Base-by-base conservation (phyloP, 2,113 vertebrate genomes). In the Collichthys lucidus region DNA sequence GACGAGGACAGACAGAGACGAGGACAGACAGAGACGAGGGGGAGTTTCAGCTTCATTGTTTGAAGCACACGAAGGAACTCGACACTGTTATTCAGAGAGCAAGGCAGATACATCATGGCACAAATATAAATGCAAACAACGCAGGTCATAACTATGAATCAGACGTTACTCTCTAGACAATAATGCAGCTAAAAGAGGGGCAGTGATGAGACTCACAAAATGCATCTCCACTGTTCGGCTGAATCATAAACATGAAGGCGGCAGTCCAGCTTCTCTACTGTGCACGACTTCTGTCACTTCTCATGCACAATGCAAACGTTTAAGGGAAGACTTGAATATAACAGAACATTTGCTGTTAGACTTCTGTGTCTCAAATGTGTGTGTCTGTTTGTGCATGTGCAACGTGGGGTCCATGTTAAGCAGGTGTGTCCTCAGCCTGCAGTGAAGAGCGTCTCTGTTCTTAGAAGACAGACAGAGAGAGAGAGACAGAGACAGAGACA, bases 391-490 rank as follows among this genome's bases (percentile, higher is more conserved):
- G 50, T 74, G n/a, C 59, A 3, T 61, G 42, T 69, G 35, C 26
- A 62, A 66, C 12, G 57, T 80, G 79, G 69, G n/a, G 49, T 72
- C 57, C 72, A 67, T 83, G 68, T 55, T 57, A 73, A 78, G 63
- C 66, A 75, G 74, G 49, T 55, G 47, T 68, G 56, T 56, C 74
- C 56, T 40, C 17, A 50, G 68, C 70, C 64, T 46, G 69, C 26
- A 55, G 56, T 19, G 0, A 29, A 29, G 0, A 46, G 26, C 11
- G 12, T 52, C 24, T 42, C 49, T 77, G 69, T 77, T 80, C 62
- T 31, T 50, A 53, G 61, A 0, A 0, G 12, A 69, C 42, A 64
- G 61, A 64, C 53, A 84, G 7, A 40, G n/a, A n/a, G n/a, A n/a
- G n/a, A n/a, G n/a, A n/a, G 7, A 8, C 7, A 40, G 31, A 64